A percentile compares a stretch with the other conserved stretches of the same genome.
phyloP scores from a whole-genome alignment of 23 tunicate genomes.

The Pegea sp. region DNA sequence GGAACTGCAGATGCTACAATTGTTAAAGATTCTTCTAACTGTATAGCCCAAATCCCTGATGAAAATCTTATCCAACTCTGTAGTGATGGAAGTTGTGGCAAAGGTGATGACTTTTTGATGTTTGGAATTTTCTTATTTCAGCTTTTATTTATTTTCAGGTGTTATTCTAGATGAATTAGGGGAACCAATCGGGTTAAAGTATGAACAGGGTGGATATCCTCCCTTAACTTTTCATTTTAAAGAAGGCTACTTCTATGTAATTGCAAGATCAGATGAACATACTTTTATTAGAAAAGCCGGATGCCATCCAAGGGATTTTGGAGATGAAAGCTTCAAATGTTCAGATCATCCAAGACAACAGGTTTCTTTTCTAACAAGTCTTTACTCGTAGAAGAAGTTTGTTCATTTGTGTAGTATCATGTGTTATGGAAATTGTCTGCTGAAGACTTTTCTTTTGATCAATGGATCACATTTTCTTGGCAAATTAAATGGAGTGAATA shows the following conservation, averaged over 20 bases:
- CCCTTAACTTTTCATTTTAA: slow-evolving; percentile 21
- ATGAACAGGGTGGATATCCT: slow-evolving; percentile 78
- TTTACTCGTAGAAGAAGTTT: background rate
- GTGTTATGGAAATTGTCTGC: slow-evolving; percentile 10
- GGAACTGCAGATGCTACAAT: slow-evolving; percentile 63
- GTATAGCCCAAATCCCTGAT: slow-evolving; percentile 24
- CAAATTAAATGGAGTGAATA: slow-evolving; percentile 75
- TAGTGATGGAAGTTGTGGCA: slow-evolving; percentile 7
- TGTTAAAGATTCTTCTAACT: slow-evolving; percentile 25
- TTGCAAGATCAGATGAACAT: slow-evolving; percentile 48
- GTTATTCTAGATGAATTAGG: slow-evolving; percentile 13
- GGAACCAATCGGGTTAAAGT: slow-evolving; percentile 7
- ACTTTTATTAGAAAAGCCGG: slow-evolving; percentile 29
- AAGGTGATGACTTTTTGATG: slow-evolving; percentile 14
- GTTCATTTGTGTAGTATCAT: slow-evolving; percentile 3
- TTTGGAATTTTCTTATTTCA: background rate
- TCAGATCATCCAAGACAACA: slow-evolving; percentile 41
- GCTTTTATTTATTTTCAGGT: slow-evolving; percentile 11
- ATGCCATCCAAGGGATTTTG: slow-evolving; percentile 5
- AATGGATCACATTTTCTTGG: slow-evolving; percentile 54
- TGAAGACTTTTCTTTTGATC: slow-evolving; percentile 28
- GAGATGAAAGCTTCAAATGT: slow-evolving; percentile 6
- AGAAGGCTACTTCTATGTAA: slow-evolving; percentile 19
- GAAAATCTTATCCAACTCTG: slow-evolving; percentile 20
- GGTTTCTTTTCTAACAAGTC: too few relatives aligned